These are phyloP conservation scores for Astyanax mexicanus DNA, from an alignment of 2,797 vertebrate species.

Conservation along the genomic window DNA sequence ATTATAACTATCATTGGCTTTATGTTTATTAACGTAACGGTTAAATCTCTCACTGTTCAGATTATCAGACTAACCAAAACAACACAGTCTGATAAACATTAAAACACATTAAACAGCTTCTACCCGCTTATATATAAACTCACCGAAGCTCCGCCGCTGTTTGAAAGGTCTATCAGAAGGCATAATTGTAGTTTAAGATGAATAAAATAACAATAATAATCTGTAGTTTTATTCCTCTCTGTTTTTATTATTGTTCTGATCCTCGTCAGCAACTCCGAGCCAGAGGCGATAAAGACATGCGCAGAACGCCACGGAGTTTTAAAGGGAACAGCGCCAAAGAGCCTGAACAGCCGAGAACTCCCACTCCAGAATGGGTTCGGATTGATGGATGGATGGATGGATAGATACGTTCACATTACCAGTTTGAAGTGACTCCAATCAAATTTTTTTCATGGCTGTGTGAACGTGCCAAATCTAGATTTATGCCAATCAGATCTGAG, in stretches of 20 bases:
- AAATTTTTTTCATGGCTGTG: too few relatives aligned
- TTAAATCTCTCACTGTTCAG: too few relatives aligned
- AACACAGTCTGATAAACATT: too few relatives aligned
- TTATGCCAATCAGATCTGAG: too few relatives aligned
- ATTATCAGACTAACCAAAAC: slow-evolving; percentile 39
- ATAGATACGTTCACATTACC: too few relatives aligned
- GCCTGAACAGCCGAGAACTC: too few relatives aligned
- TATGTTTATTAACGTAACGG: too few relatives aligned
- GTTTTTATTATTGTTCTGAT: background rate
- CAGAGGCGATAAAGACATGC: background rate
- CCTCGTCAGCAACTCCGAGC: background rate
- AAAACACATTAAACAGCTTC: background rate
- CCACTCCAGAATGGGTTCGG: too few relatives aligned
- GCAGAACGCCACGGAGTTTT: slow-evolving; percentile 72
- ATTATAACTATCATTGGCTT: too few relatives aligned
- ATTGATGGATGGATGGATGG: too few relatives aligned
- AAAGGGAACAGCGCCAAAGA: slow-evolving; percentile 63
- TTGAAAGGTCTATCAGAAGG: slow-evolving; percentile 95
- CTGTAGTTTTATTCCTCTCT: background rate
- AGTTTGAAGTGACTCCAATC: too few relatives aligned
- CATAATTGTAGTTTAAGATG: slow-evolving; percentile 72
- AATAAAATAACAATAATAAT: background rate
- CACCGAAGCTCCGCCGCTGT: slow-evolving; percentile 94
- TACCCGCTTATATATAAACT: slow-evolving; percentile 62
- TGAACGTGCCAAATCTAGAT: too few relatives aligned